Base-by-base conservation (phyloP, 2,888 invertebrate species). In the Andrena chrysosceles region DNA sequence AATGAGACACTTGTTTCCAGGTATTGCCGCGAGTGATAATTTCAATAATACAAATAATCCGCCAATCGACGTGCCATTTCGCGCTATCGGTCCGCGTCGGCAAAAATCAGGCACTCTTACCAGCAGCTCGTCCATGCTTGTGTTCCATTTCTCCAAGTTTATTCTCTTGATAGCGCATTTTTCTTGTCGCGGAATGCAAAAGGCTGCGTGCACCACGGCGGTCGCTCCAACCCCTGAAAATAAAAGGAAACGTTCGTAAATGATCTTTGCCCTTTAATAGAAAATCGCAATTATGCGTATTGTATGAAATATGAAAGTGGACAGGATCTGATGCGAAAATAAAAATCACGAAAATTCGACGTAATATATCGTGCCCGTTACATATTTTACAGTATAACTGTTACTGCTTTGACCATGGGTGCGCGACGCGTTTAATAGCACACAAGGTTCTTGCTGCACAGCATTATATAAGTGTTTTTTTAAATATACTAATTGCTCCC, bases 111-210 rank as follows among this genome's bases (percentile, higher is more conserved):
- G 6, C 29, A 29, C 16, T 16, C 97, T 95, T 96, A 98, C 96
- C 93, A 99, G 94, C 84, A 99, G 95, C 94, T 99, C 99, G 93
- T 99, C 99, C 97, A 99, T 99, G 77, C 98, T 98, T n/a, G 99
- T 99, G 94, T 99, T 99, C 97, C 99, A 99, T 96, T 99, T 99
- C 94, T 99, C 99, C 93, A 99, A 95, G 94, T 99, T 99, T 92
- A 99, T 99, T 92, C 98, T 96, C 94, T 99, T 99, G 91, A 99
- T 99, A 92, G 99, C 99, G 95, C 99, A 99, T 95, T 97, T 98
- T 94, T 99, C 99, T 91, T 96, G 96, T 60, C 98, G 96, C 8
- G 99, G 97, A 91, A 97, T 96, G 94, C 99, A 99, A 87, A 96
- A 96, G 0, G 99, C 99, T 81, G 97, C 97, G 94, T 99, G 98